Percentiles rank a stretch among this genome's conserved stretches.
Conservation (phyloP, 1,140 invertebrate genomes). For the Epicauta chinensis region DNA sequence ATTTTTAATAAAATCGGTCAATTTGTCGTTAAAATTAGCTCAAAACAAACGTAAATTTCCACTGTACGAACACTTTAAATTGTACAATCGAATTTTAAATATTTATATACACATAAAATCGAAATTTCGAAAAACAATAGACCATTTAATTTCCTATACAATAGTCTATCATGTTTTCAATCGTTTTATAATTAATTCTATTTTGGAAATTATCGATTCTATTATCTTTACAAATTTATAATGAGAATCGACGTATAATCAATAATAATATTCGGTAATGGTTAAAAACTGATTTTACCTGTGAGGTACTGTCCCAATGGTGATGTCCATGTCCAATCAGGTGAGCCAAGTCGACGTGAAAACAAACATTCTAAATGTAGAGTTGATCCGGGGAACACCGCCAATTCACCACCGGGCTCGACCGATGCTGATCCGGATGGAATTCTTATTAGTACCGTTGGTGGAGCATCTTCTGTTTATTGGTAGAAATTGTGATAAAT, state of each 20-base stretch:
- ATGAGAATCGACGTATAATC: background rate
- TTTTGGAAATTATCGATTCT: no score
- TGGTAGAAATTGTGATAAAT: background rate
- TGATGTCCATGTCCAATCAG: slow-evolving; percentile 86
- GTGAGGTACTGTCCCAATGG: slow-evolving; percentile 66
- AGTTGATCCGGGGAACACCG: slow-evolving; percentile 75
- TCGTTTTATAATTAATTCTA: no score
- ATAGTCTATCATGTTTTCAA: no score
- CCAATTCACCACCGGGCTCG: slow-evolving; percentile 68
- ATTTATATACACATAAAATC: no score
- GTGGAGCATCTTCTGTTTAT: slow-evolving; percentile 68
- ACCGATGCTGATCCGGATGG: slow-evolving; percentile 73
- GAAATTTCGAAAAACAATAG: no score
- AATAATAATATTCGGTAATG: background rate
- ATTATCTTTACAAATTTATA: no score
- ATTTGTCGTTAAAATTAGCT: no score
- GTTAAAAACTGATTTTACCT: slow-evolving; percentile 51
- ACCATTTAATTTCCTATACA: no score
- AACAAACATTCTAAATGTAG: slow-evolving; percentile 79
- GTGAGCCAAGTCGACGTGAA: slow-evolving; percentile 64
- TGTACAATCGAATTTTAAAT: no score
- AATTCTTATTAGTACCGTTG: slow-evolving; percentile 73
- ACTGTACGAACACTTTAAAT: no score
- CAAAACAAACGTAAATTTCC: no score
- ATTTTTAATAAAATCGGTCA: no score